These are phyloP conservation scores for Pristis pectinata DNA, from an alignment of 2,797 vertebrate genomes.

Conservation along the genomic window DNA sequence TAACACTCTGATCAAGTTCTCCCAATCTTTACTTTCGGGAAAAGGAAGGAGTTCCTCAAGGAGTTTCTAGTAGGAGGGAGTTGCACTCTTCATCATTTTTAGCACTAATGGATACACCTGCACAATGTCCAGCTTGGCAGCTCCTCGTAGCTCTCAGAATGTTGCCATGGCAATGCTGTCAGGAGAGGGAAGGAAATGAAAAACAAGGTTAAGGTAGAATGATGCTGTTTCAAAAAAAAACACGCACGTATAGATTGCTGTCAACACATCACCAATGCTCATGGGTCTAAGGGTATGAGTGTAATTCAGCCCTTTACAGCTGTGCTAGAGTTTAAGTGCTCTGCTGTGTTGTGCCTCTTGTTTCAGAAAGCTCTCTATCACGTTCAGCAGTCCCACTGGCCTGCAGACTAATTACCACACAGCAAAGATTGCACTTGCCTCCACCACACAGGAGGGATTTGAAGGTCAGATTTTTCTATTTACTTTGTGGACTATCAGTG, in stretches of 20 bases:
- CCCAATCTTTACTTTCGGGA: background rate
- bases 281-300: background rate
- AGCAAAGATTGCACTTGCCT: background rate
- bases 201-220: background rate
- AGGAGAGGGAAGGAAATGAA: background rate
- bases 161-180: background rate
- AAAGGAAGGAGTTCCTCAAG: background rate
- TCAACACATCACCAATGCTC: background rate
- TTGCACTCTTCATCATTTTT: background rate
- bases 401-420: background rate
- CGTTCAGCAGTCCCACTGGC: background rate
- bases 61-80: background rate
- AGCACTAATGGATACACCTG: background rate
- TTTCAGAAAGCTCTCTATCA: slow-evolving; percentile 27
- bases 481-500: background rate
- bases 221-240: background rate
- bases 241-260: background rate
- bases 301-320: background rate
- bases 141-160: background rate
- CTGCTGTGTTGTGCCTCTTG: background rate
- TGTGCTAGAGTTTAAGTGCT: background rate
- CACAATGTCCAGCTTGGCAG: slow-evolving; percentile 15
- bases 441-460: background rate
- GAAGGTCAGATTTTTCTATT: background rate
- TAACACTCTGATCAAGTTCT: background rate